Evolutionary conservation across 2,113 vertebrate species (phyloP), one percentile per base, ranked within the genome.

Genomic region (Perognathus longimembris): DNA sequence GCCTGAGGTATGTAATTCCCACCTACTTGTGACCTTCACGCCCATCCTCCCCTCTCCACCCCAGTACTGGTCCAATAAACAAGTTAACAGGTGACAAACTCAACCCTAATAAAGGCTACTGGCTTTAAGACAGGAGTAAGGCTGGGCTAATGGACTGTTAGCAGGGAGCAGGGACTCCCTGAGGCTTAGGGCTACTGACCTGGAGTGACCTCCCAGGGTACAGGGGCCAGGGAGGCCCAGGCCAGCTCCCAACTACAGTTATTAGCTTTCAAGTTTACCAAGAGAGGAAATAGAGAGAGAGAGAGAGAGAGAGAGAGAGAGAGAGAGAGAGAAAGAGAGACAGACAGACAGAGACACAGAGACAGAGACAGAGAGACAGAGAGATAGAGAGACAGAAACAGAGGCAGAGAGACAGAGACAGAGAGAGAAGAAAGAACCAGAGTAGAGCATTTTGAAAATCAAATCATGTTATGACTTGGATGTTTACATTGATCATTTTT

Each of bases 61-160:
- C 74, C 21, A 75, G 90, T 59, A 81, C 95, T 88, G 74, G 64
- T 75, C 95, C 75, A 93, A 96, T 96, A 96, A 97, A 95, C 93
- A 95, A 91, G 96, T 96, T 95, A 95, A 88, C 91, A 97, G 96
- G 94, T 97, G 96, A 96, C 93, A 92, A 96, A 92, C 91, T 89
- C 69, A 75, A 88, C n/a, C 87, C 70, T 90, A 54, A 79, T 97
- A 96, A 96, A 73, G 89, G 88, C 90, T 59, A 77, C 77, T n/a
- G 83, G 73, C 87, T 92, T 96, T 91, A 92, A 76, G 93, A 83
- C 0, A 2, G 91, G 85, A 88, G 75, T 94, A 85, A 93, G 90
- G 73, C 71, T 30, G 54, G 88, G 78, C 75, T 97, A 95, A 95
- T 94, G 75, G 88, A 54, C 88, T 95, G 85, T 88, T 89, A 89